Evolutionary conservation across 2,888 invertebrate genomes (phyloP), one percentile per base, ranked within the genome.

Genomic region (Xylota sylvarum): DNA sequence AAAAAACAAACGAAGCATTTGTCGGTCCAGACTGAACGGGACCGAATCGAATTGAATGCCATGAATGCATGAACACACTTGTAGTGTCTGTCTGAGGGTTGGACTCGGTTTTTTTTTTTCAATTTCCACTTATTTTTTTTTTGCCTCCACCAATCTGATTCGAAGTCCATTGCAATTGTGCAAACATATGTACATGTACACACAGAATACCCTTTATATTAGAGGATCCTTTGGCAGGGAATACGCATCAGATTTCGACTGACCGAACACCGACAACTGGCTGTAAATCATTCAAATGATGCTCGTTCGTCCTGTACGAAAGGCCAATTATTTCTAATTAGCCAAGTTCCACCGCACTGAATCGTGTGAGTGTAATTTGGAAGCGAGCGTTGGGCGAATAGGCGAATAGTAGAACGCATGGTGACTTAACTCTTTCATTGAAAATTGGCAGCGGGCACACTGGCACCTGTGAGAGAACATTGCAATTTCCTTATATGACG

Each of bases 291-390:
- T 86, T 86, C 73, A 82, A 82, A 86, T 86, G 82, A 73, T 86
- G 82, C 67, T 30, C 48, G 43, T 48, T 56, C 76, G 70, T 65
- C 67, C 40, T 17, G 30, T 69, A 73, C 50, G 48, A 46, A n/a
- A 56, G 56, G 82, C 72, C 82, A 86, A 82, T 86, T 86, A 86
- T 86, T 82, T 82, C 77, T 86, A 82, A 86, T 86, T 86, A 86
- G 86, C 40, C 67, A 48, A 80, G 70, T 81, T 81, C 55, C 40
- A 62, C 23, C 43, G 69, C 77, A 86, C 56, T 65, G 77, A 77
- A 70, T 62, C 81, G 77, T 69, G 35, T 58, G 76, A 73, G 52
- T 32, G 72, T 65, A 65, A 76, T 65, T 55, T 55, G 65, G 9
- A 12, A 6, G 50, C 50, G 12, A 12, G 14, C 5, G 32, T 12